These are phyloP conservation scores for Seriola rivoliana DNA, from an alignment of 2,113 vertebrate species.

Conservation along the genomic window DNA sequence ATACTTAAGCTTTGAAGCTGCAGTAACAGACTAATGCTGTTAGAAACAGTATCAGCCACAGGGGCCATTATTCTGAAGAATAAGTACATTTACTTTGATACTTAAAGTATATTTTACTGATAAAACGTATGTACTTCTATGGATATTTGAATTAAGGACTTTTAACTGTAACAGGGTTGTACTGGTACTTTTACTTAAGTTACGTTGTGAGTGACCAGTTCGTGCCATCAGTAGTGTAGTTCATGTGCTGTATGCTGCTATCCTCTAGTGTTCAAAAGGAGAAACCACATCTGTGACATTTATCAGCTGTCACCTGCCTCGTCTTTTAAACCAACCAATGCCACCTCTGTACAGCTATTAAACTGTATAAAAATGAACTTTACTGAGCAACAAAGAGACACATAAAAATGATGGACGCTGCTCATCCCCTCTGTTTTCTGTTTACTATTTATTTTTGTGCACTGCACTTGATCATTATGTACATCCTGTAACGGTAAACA, in stretches of 20 bases:
- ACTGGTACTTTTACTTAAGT: too few relatives aligned
- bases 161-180: background rate
- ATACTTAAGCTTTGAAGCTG: too few relatives aligned
- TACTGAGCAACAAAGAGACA: background rate
- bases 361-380: background rate
- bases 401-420: background rate
- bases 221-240: background rate
- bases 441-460: conserved; percentile 79
- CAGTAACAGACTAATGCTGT: background rate
- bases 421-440: conserved; percentile 56
- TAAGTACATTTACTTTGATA: too few relatives aligned
- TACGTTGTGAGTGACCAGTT: background rate
- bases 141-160: too few relatives aligned
- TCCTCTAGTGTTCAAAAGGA: conserved; percentile 57
- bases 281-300: background rate
- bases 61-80: too few relatives aligned
- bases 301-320: background rate
- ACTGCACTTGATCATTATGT: conserved; percentile 86
- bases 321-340: background rate
- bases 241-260: conserved; percentile 20
- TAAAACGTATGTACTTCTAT: too few relatives aligned
- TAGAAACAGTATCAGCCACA: too few relatives aligned
- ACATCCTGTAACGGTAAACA: conserved; percentile 88
- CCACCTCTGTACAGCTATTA: background rate
- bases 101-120: too few relatives aligned